Percentiles rank a stretch among this genome's conserved stretches.
Conservation (phyloP, 2,888 invertebrate genomes). For the Blastobasis adustella region DNA sequence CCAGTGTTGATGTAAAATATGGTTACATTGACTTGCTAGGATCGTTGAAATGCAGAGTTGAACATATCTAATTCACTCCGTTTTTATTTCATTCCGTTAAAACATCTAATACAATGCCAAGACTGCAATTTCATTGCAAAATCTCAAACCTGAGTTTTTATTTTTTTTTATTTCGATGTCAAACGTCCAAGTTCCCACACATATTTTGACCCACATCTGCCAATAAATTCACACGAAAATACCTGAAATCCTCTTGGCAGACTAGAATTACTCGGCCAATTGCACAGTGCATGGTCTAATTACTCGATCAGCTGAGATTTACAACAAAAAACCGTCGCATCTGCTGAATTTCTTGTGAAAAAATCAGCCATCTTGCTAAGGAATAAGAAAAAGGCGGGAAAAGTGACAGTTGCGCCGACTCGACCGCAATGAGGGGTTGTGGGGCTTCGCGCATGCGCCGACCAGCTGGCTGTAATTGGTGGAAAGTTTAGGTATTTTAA, state of each 20-base stretch:
- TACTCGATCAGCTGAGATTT: slow-evolving; percentile 48
- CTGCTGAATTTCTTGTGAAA: slow-evolving; percentile 26
- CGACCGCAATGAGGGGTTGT: slow-evolving; percentile 35
- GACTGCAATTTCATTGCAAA: too few relatives aligned
- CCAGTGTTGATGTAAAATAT: too few relatives aligned
- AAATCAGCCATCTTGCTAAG: slow-evolving; percentile 24
- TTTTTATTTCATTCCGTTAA: too few relatives aligned
- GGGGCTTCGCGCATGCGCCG: slow-evolving; percentile 45
- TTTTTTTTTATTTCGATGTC: too few relatives aligned
- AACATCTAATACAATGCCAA: too few relatives aligned
- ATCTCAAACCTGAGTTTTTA: too few relatives aligned
- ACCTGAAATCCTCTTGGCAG: slow-evolving; percentile 25
- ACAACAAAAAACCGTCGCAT: slow-evolving; percentile 38
- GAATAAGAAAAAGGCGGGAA: slow-evolving; percentile 14
- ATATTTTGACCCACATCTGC: slow-evolving; percentile 44
- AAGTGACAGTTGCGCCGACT: slow-evolving; percentile 57
- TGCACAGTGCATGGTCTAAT: slow-evolving; percentile 33
- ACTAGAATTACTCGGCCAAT: slow-evolving; percentile 37
- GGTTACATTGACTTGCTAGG: too few relatives aligned
- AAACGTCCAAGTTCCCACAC: too few relatives aligned
- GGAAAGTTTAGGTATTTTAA: slow-evolving; percentile 1
- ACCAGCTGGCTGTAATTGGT: slow-evolving; percentile 33
- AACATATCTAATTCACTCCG: too few relatives aligned
- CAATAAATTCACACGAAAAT: slow-evolving; percentile 45
- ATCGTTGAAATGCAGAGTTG: too few relatives aligned